Evolutionary conservation across 35 echinoderm and acorn worm genomes (phyloP), one percentile per base, ranked within the genome.

Genomic region (Holothuria glaberrima): DNA sequence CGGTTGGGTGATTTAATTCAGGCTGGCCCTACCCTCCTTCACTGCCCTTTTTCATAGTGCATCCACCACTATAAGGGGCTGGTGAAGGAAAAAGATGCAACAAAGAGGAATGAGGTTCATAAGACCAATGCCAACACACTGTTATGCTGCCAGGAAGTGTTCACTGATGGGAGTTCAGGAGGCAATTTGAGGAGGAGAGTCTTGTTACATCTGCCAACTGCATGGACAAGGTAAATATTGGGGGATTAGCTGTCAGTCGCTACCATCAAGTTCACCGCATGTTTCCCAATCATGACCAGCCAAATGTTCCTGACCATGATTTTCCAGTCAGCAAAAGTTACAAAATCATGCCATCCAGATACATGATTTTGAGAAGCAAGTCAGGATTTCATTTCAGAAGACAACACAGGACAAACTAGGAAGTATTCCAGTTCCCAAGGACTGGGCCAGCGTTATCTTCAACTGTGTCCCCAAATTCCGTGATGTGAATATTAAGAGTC

Each of bases 151-250:
- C 36, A 33, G 46, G 28, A 62, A 76, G 26, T 33, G 73, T 4
- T 90, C n/a, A 90, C 46, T 19, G 64, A 41, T 3, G 61, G 69
- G 71, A 80, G 58, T 60, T 80, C 20, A 46, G 48, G 34, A 72
- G 30, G 17, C 31, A 90, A 44, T 90, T 75, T 77, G 36, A 70
- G 56, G 69, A 57, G 21, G 45, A 80, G 20, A 50, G 30, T n/a
- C 12, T 68, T 20, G 6, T 79, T 22, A 57, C 82, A 12, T 90
- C 89, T 24, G 35, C 33, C 20, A 74, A 90, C 59, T 60, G 58
- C 75, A 90, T 80, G 74, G 66, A 78, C 27, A 82, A 90, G 38
- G 16, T 90, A 1, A 60, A 68, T 9, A 68, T 90, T 66, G 89
- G 89, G 12, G 73, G 89, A 0, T 45, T 66, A 6, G 89, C 89